Base-by-base conservation (phyloP, 1,140 invertebrate species). In the Temnothorax longispinosus region DNA sequence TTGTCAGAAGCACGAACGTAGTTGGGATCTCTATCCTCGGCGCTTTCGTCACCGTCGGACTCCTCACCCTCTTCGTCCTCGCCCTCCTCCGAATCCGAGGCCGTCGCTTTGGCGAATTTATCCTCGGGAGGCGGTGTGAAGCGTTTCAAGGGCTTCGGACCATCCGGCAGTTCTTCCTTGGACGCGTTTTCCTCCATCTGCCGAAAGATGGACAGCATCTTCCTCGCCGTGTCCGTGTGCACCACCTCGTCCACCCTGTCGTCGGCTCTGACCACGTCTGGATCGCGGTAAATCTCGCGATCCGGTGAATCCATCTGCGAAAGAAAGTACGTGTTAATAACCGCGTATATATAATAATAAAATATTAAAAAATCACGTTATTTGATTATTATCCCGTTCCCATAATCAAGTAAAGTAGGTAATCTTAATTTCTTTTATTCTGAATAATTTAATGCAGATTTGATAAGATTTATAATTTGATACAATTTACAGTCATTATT, bases 51-150 rank as follows among this genome's bases (percentile, higher is more conserved):
- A 10, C 95, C 95, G 2, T 96, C 96, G 11, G 93, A 93, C 18
- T 96, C 96, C 47, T 96, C 96, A 10, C 95, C 95, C 13, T 96
- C 96, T 76, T 97, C 96, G 7, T 97, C 96, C 15, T 96, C 96
- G 11, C 97, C 96, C 35, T 96, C 94, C 13, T 96, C 96, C 6
- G 95, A 95, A 74, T 96, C 96, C 0, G 95, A 96, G 1, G 96
- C 95, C 13, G 96, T 94, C 0, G 95, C 93, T 87, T 96, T 96
- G 56, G 95, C 95, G 74, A 95, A 96, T 64, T 96, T 97, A 76
- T 96, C 97, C 81, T 98, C 97, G 0, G 98, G 97, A 0, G 98
- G 98, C 3, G 98, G 98, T 4, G 98, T 99, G 93, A 99, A 99
- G 27, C 98, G 95, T 94, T 98, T 98, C 78, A 98, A 93, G 0